Evolutionary conservation across 2,797 vertebrate genomes (phyloP).

Genomic region (Pangasius larnaudii): DNA sequence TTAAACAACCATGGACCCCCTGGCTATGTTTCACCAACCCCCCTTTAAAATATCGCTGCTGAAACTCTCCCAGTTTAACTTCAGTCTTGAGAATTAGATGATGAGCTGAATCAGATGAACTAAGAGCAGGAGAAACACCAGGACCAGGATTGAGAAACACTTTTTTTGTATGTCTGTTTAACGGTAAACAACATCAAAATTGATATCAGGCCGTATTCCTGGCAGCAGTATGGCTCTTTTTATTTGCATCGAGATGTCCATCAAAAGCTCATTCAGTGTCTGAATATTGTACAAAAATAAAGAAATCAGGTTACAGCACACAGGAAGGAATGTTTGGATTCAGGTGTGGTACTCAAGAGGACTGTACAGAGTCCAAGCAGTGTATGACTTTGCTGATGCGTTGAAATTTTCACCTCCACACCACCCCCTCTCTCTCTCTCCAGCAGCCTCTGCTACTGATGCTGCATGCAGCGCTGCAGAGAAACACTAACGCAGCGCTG

Average conservation of each 20-base stretch:
- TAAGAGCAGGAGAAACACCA: not conserved
- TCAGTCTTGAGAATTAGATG: not conserved
- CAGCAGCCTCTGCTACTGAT: constrained; percentile 11
- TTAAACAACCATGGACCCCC: not conserved
- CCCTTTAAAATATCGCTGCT: not conserved
- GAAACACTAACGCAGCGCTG: constrained; percentile 18
- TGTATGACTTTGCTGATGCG: constrained; percentile 23
- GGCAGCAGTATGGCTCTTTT: not conserved
- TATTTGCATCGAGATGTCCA: not conserved
- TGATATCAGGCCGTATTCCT: not conserved
- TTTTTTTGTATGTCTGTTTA: not conserved
- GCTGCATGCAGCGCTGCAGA: constrained; percentile 22
- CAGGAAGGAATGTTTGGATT: not conserved
- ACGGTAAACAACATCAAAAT: not conserved
- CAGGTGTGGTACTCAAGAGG: not conserved
- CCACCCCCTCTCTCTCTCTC: not conserved
- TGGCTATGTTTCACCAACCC: not conserved
- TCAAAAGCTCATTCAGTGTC: not conserved
- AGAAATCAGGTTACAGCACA: not conserved
- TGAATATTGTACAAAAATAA: not conserved
- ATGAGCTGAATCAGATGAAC: not conserved
- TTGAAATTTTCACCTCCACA: constrained; percentile 7
- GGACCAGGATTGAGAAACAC: not conserved
- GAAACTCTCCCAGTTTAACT: not conserved
- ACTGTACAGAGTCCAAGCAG: constrained; percentile 4